A percentile compares a stretch with the other conserved stretches of the same genome.
Conservation (phyloP, 2,797 vertebrate genomes). For the Numenius phaeopus region DNA sequence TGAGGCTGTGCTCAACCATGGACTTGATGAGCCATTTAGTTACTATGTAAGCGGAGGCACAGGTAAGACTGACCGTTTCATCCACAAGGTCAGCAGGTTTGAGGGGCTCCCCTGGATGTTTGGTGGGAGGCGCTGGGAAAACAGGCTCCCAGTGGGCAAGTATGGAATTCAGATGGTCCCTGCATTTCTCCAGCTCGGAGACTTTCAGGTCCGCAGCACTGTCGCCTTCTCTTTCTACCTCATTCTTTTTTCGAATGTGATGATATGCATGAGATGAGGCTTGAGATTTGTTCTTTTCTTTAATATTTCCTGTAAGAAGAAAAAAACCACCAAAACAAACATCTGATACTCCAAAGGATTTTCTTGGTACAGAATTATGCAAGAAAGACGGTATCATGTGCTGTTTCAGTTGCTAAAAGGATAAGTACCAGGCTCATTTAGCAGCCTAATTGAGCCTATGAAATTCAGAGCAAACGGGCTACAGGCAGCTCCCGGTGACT, state of each 20-base stretch:
- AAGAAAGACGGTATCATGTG: rapidly evolving
- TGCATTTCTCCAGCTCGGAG: slow-evolving; percentile 78
- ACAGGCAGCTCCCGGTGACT: neutral
- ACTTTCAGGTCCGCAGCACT: slow-evolving; percentile 25
- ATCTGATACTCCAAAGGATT: neutral
- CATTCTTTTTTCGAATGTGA: slow-evolving; percentile 6
- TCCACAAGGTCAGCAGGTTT: neutral
- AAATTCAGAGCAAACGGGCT: neutral
- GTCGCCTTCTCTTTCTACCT: slow-evolving; percentile 38
- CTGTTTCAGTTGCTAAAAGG: neutral
- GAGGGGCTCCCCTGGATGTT: neutral
- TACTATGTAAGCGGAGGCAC: slow-evolving; percentile 67
- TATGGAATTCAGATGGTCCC: slow-evolving; percentile 79
- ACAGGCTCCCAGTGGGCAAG: slow-evolving; percentile 86
- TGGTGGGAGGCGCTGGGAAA: neutral
- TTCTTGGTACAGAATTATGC: neutral
- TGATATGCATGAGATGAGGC: neutral
- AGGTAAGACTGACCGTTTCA: slow-evolving; percentile 3
- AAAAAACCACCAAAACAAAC: neutral
- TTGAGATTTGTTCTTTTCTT: slow-evolving; percentile 79
- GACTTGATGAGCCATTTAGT: slow-evolving; percentile 84
- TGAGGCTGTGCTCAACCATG: slow-evolving; percentile 63
- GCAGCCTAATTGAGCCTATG: neutral
- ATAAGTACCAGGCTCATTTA: neutral
- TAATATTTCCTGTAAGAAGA: slow-evolving; percentile 78